Evolutionary conservation across 2,797 vertebrate genomes (phyloP), one percentile per base, ranked within the genome.

Genomic region (Bradypodion pumilum): DNA sequence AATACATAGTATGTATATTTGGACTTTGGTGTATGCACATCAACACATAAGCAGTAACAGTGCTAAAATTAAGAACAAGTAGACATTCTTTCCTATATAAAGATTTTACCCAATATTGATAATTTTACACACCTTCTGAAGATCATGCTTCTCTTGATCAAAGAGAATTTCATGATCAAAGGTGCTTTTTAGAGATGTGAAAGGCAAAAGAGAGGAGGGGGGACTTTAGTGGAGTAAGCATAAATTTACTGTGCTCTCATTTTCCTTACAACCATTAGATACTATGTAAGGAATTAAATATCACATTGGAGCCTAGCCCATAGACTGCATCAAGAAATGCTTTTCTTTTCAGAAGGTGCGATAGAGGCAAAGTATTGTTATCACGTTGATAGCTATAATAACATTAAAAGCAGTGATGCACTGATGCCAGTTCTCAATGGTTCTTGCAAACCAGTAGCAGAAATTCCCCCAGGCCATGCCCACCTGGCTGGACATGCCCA

Each of bases 161-260:
- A 94, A 94, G 90, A 89, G 89, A 92, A 94, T 94, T 91, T 94
- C 85, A 87, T 92, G 90, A 94, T 93, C 88, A 95, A 93, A 93
- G 60, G 74, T 90, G 68, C 85, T 88, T 89, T 92, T 91, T 85
- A 86, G 70, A 79, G 63, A 83, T 86, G 69, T 89, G 89, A 91
- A 91, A 74, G 81, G 23, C 40, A 87, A 60, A 59, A 74, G 40
- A 68, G 90, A 69, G 68, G 62, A 19, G 83, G 79, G 88, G 89
- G 90, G 89, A 84, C 69, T 73, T 90, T 87, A 85, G 90, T 49
- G 83, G 83, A 90, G 65, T 79, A 88, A 91, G 25, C 79, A 87
- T 89, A 82, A 87, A 78, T 86, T 91, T 83, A 77, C 21, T 70
- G 87, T 85, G 84, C 89, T 78, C 80, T 91, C 83, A 78, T 63